Evolutionary conservation across 2,888 invertebrate genomes (phyloP), one percentile per base, ranked within the genome.

Genomic region (Dolomedes plantarius): DNA sequence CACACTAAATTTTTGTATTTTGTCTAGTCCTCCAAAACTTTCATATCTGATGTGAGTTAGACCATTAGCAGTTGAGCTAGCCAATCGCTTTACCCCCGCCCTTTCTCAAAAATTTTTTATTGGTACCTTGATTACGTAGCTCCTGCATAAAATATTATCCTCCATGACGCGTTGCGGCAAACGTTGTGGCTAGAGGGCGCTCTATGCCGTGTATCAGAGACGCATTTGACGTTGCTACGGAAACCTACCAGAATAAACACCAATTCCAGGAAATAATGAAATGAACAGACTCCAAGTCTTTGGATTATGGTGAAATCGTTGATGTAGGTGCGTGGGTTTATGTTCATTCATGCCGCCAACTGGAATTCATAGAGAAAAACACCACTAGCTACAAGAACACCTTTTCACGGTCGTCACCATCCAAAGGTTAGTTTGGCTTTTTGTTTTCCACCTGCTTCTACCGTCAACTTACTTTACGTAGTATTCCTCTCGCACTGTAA

Each of bases 181-280:
- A 85, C 85, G 27, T 65, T 31, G 67, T 72, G 77, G 73, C 79
- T 79, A 86, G 86, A 19, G 69, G 86, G 74, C 86, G 86, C 79
- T 46, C 32, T 73, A n/a, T 32, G 56, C 74, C 74, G 27, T 79
- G 75, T 71, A 36, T 74, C 74, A 69, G 64, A 65, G 74, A 64
- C 86, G 79, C 86, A 74, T 86, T 78, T 78, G 36, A 78, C 32
- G 85, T 85, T 74, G 74, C 79, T 71, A 74, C 32, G 86, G 79
- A 23, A 79, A 86, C 86, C 79, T 62, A 79, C 78, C 27, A 78
- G 86, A 79, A 86, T 86, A 86, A 86, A 86, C 86, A 86, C 79
- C 79, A 74, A 72, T 83, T 83, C 83, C 71, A 77, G 79, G 78
- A 85, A 85, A 75, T 75, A 68, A 86, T 74, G 86, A 77, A 77